Percentiles rank a stretch among this genome's conserved stretches.
These are phyloP conservation scores for Lycocerus yunnanus DNA, from an alignment of 2,888 invertebrate genomes.

Conservation along the genomic window DNA sequence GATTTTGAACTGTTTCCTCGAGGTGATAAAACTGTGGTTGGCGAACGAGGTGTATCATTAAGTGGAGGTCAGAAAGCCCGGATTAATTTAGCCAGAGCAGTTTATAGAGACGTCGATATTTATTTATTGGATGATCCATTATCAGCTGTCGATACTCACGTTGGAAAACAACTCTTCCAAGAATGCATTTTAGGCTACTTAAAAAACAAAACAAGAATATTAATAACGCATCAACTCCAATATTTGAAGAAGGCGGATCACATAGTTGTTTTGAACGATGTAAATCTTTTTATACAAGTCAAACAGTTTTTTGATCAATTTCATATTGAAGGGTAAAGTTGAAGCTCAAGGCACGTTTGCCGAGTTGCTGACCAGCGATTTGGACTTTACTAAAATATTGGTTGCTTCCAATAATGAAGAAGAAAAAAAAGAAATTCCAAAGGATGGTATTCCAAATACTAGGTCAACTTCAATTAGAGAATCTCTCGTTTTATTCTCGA, in stretches of 20 bases:
- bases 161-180: constrained; percentile 75
- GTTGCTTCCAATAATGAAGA: constrained; percentile 39
- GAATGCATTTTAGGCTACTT: constrained; percentile 68
- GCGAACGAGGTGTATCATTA: constrained; percentile 76
- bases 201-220: constrained; percentile 63
- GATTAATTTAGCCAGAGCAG: constrained; percentile 75
- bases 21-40: constrained; percentile 60
- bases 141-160: constrained; percentile 78
- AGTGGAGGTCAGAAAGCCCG: constrained; percentile 84
- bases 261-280: constrained; percentile 60
- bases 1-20: constrained; percentile 67
- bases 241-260: constrained; percentile 62
- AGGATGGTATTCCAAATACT: background rate
- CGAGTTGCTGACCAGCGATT: constrained; percentile 61
- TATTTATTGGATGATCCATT: constrained; percentile 81
- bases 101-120: constrained; percentile 76
- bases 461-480: background rate
- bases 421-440: constrained; percentile 14
- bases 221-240: constrained; percentile 76
- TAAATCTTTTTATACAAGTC: background rate
- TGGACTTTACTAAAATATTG: constrained; percentile 63
- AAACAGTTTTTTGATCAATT: background rate
- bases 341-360: constrained; percentile 65
- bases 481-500: background rate
- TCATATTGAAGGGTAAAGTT: constrained; percentile 57